Evolutionary conservation across 2,113 vertebrate genomes (phyloP).

Genomic region (Tachycineta bicolor): DNA sequence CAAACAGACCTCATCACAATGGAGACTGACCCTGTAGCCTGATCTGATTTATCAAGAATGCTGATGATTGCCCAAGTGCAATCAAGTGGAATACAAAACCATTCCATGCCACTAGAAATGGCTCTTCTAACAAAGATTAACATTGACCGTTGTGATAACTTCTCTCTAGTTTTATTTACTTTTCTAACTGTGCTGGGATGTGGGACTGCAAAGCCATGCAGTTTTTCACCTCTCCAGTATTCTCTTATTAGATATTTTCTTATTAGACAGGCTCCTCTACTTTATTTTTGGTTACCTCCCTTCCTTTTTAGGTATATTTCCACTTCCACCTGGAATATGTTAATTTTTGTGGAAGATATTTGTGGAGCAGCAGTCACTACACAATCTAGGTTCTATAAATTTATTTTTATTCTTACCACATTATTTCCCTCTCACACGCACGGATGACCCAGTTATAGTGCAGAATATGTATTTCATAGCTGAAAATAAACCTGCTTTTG

Average conservation of each 20-base stretch:
- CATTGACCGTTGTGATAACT: neutral
- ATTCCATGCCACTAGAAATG: neutral
- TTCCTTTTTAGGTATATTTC: neutral
- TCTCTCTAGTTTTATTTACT: neutral
- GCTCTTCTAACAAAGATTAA: neutral
- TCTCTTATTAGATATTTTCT: neutral
- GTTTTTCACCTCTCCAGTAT: neutral
- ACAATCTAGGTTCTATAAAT: neutral
- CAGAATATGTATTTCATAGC: neutral
- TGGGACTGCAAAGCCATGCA: neutral
- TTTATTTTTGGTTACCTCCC: neutral
- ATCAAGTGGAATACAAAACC: neutral
- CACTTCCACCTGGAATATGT: neutral
- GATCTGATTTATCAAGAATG: neutral
- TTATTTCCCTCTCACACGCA: neutral
- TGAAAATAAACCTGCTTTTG: neutral
- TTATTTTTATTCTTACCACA: slow-evolving; percentile 16
- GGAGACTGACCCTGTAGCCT: neutral
- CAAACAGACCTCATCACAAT: neutral
- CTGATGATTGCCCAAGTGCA: neutral
- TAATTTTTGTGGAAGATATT: neutral
- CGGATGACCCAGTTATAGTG: slow-evolving; percentile 3
- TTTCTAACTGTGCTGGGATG: neutral
- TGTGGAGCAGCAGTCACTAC: neutral
- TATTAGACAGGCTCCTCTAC: neutral